phyloP scores from a whole-genome alignment of 2,888 invertebrate species.

The Apodemia duryi region DNA sequence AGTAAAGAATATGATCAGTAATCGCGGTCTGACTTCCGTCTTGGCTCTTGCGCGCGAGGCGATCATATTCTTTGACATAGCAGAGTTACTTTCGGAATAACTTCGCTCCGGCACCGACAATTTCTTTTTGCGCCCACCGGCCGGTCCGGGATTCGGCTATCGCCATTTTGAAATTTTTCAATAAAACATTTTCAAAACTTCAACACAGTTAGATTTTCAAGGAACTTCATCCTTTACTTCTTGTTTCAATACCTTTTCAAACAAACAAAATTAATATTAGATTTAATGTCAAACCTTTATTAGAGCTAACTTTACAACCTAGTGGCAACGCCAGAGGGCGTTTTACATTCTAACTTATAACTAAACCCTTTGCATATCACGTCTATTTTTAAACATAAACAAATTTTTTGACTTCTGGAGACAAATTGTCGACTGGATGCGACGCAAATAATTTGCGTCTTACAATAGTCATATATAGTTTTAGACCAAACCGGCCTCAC shows the following conservation, averaged over 20 bases:
- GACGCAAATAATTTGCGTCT: constrained; percentile 29
- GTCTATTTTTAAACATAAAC: constrained; percentile 36
- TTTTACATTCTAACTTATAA: constrained; percentile 63
- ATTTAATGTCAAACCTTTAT: constrained; percentile 76
- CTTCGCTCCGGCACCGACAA: constrained; percentile 53
- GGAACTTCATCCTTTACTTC: constrained; percentile 89
- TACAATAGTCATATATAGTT: constrained; percentile 34
- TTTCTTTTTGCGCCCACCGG: constrained; percentile 51
- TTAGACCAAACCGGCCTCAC: constrained; percentile 25
- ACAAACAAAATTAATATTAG: constrained; percentile 87
- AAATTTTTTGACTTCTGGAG: constrained; percentile 22
- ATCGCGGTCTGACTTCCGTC: constrained; percentile 52
- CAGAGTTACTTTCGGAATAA: constrained; percentile 46
- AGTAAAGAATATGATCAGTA: constrained; percentile 67
- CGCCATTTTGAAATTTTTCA: constrained; percentile 69
- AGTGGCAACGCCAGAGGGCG: constrained; percentile 58
- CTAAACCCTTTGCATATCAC: constrained; percentile 56
- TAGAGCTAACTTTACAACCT: constrained; percentile 69
- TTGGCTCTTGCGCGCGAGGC: constrained; percentile 48
- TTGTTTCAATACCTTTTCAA: constrained; percentile 91
- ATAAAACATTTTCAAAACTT: constrained; percentile 78
- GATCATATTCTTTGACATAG: constrained; percentile 74
- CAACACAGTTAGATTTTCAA: constrained; percentile 78
- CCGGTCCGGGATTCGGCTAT: constrained; percentile 59
- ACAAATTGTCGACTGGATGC: constrained; percentile 9